phyloP scores from a whole-genome alignment of 2,888 invertebrate species.

The Tricholauxania praeusta region DNA sequence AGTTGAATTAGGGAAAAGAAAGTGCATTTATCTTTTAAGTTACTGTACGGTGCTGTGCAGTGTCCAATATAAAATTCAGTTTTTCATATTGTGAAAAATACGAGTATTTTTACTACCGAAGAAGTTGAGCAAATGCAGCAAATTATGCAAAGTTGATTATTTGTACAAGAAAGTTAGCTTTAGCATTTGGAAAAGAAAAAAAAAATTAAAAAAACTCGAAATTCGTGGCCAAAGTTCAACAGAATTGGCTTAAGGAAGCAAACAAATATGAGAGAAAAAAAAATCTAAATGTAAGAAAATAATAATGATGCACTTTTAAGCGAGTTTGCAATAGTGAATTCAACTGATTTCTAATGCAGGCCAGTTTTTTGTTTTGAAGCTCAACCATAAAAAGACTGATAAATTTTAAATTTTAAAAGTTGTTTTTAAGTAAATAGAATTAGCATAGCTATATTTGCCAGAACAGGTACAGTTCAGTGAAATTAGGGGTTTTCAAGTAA shows the following conservation, averaged over 20 bases:
- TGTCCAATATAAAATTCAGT: no score
- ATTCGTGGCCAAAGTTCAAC: slow-evolving; percentile 20
- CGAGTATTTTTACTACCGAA: not conserved
- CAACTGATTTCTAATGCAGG: slow-evolving; percentile 11
- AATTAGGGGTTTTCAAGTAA: no score
- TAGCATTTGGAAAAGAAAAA: slow-evolving; percentile 1
- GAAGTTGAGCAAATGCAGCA: slow-evolving; percentile 36
- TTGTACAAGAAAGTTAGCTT: slow-evolving; percentile 39
- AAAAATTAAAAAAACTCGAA: slow-evolving; percentile 10
- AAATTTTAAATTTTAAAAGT: not conserved
- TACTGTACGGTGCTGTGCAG: no score
- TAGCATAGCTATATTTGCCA: not conserved
- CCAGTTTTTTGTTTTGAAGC: not conserved
- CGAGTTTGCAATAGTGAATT: slow-evolving; percentile 19
- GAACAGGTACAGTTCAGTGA: no score
- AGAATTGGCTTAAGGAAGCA: not conserved
- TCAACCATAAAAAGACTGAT: no score
- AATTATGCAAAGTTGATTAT: slow-evolving; percentile 42
- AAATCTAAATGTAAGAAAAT: slow-evolving; percentile 12
- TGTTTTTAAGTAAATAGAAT: not conserved
- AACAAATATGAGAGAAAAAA: not conserved
- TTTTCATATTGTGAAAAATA: no score
- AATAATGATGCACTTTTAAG: slow-evolving; percentile 35
- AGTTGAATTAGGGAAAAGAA: not conserved
- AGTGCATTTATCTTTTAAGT: not conserved